Evolutionary conservation across 2,888 invertebrate genomes (phyloP).

Genomic region (Mythimna vitellina): DNA sequence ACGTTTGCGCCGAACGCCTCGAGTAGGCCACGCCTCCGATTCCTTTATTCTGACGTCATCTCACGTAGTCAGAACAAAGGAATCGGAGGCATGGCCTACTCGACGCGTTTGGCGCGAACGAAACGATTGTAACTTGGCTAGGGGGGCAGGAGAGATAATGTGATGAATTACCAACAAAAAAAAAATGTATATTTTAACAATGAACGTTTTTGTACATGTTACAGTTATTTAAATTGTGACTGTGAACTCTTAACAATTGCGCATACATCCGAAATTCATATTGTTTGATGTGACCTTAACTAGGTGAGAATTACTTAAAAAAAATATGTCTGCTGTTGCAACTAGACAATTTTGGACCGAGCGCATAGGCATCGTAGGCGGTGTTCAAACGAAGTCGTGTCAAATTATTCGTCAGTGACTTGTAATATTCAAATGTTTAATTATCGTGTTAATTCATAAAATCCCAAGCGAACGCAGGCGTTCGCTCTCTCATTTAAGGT

Average conservation of each 20-base stretch:
- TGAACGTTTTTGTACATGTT: slow-evolving; percentile 11
- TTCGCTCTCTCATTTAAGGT: no score
- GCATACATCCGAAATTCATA: slow-evolving; percentile 48
- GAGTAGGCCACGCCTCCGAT: no score
- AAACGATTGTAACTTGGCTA: no score
- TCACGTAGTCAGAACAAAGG: no score
- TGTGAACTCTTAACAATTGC: slow-evolving; percentile 46
- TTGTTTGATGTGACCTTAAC: slow-evolving; percentile 58
- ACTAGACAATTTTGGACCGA: slow-evolving; percentile 15
- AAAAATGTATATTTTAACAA: slow-evolving; percentile 5
- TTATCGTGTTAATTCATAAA: neutral
- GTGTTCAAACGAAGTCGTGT: neutral
- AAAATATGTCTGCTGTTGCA: slow-evolving; percentile 43
- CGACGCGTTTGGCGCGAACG: no score
- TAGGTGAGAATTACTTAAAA: slow-evolving; percentile 50
- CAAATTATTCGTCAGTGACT: neutral
- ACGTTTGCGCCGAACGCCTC: no score
- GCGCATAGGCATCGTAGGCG: neutral
- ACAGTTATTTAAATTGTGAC: slow-evolving; percentile 43
- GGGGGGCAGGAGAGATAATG: no score
- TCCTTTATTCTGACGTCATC: no score
- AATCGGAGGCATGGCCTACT: no score
- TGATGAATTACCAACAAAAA: neutral
- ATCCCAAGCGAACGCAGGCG: no score
- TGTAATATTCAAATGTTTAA: slow-evolving; percentile 6